These are phyloP conservation scores for Strongylocentrotus purpuratus DNA, from an alignment of 35 echinoderm and acorn worm genomes.

Conservation along the genomic window DNA sequence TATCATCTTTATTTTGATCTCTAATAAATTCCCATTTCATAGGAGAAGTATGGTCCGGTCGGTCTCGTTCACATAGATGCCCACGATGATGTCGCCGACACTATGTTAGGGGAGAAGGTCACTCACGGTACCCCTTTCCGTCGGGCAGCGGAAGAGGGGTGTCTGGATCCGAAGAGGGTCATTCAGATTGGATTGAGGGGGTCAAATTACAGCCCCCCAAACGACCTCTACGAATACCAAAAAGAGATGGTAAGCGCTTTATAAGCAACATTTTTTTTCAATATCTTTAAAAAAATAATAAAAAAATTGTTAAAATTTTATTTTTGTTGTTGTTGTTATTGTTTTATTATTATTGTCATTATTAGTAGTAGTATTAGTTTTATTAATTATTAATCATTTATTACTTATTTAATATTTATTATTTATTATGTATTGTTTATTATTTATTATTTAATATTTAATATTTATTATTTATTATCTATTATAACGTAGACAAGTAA, in stretches of 20 bases:
- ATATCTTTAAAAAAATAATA: too few species aligned
- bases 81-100: conserved; percentile 81
- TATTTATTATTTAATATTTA: too few species aligned
- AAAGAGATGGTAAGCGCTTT: background rate
- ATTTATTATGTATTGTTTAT: too few species aligned
- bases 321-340: too few species aligned
- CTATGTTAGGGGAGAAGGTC: conserved; percentile 88
- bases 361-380: too few species aligned
- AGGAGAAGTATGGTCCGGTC: conserved; percentile 95
- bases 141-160: conserved; percentile 79
- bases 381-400: too few species aligned
- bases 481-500: too few species aligned
- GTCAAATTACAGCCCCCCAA: conserved; percentile 59
- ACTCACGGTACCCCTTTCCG: conserved; percentile 93
- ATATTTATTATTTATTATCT: too few species aligned
- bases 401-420: too few species aligned
- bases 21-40: background rate
- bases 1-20: background rate
- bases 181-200: conserved; percentile 92
- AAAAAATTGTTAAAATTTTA: too few species aligned
- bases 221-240: background rate
- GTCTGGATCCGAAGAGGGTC: conserved; percentile 68
- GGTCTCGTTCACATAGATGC: conserved; percentile 95
- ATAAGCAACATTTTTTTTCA: too few species aligned
- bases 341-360: too few species aligned